phyloP scores from a whole-genome alignment of 23 tunicate genomes.

The Clavelina lepadiformis region DNA sequence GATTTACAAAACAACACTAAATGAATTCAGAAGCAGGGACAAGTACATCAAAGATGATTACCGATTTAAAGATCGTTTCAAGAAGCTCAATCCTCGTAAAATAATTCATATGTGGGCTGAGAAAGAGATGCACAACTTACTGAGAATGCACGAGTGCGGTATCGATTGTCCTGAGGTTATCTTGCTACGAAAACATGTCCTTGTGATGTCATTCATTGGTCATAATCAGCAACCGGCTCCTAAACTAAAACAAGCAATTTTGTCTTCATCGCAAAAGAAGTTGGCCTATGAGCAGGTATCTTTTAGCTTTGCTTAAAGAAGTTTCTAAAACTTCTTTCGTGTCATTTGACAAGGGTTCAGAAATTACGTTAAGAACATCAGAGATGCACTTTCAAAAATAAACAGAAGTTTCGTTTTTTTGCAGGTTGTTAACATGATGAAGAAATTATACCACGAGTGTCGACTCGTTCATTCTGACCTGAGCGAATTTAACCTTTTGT shows the following conservation, averaged over 20 bases:
- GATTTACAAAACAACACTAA: slow-evolving; percentile 90
- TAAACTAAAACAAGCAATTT: slow-evolving; percentile 63
- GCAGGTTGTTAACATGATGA: slow-evolving; percentile 73
- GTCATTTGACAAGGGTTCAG: not conserved
- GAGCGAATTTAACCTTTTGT: slow-evolving; percentile 84
- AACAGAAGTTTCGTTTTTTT: too few relatives aligned
- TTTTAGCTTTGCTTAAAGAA: not conserved
- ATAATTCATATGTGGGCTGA: slow-evolving; percentile 97
- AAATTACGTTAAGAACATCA: slow-evolving; percentile 6
- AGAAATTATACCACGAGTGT: slow-evolving; percentile 71
- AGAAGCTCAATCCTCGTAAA: slow-evolving; percentile 84
- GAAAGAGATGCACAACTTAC: slow-evolving; percentile 84
- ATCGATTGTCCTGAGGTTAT: slow-evolving; percentile 91
- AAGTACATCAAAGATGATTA: slow-evolving; percentile 94
- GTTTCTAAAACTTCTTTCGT: not conserved
- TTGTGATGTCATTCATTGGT: slow-evolving; percentile 94
- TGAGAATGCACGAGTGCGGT: slow-evolving; percentile 49
- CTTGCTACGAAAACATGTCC: slow-evolving; percentile 75
- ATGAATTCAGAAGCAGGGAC: slow-evolving; percentile 71
- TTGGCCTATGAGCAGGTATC: slow-evolving; percentile 66
- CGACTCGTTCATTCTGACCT: slow-evolving; percentile 77
- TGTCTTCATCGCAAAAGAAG: slow-evolving; percentile 43
- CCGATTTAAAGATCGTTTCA: slow-evolving; percentile 91
- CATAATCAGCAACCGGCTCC: slow-evolving; percentile 70
- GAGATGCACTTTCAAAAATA: too few relatives aligned